Evolutionary conservation across 2,113 vertebrate genomes (phyloP), one percentile per base, ranked within the genome.

Genomic region (Cervus canadensis): DNA sequence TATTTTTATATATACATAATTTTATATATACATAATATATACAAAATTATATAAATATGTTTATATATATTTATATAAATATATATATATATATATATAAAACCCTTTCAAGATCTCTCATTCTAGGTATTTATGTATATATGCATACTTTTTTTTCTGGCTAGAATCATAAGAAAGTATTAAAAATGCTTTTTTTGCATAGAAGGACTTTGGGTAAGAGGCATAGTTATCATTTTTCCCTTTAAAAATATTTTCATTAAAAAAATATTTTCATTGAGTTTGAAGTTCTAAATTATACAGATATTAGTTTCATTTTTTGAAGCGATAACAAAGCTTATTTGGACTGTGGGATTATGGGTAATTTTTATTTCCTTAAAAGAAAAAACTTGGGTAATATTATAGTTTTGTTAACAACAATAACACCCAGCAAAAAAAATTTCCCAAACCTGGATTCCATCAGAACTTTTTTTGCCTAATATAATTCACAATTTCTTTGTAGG

Each of bases 361-460:
- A 57, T 89, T 59, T 87, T 92, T 56, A 95, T 91, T 91, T 85
- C n/a, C n/a, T 76, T 59, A 36, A 45, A 88, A 93, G 62, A 83
- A 67, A 90, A 48, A 79, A 57, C 30, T 76, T 78, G 3, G 28
- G 82, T 96, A 94, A 94, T 76, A 52, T 82, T 45, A 87, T 19
- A 87, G 17, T 40, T 60, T 45, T 86, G 19, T 64, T 56, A 83
- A 82, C 28, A 71, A 76, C 12, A 85, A 19, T 26, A 43, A 74
- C 30, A 83, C n/a, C 13, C 76, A 83, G n/a, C 17, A 64, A 82
- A 45, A 87, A 91, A 90, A 33, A 95, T 19, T 45, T 87, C 28
- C 48, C 48, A 89, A 74, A 74, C 54, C 33, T 83, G 40, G 60
- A 30, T 57, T 83, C 23, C 17, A 4, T 84, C n/a, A 90, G 81